Evolutionary conservation across 2,797 vertebrate species (phyloP).

Genomic region (Acridotheres tristis): DNA sequence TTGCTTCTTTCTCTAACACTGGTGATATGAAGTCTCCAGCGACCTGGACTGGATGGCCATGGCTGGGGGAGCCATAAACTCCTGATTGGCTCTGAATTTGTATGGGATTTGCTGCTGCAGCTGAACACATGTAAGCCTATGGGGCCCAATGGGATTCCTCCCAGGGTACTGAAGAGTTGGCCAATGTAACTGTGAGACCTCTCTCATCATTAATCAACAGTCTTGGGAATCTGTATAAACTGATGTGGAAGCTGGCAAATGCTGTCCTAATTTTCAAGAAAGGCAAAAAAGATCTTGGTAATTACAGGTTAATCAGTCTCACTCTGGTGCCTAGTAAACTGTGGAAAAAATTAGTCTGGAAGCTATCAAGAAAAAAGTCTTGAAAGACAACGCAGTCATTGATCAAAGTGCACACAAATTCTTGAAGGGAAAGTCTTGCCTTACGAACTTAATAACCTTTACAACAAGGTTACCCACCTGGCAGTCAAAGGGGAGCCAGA

Average conservation of each 20-base stretch:
- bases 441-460: neutral
- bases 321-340: neutral
- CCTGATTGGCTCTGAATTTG: neutral
- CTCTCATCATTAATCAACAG: neutral
- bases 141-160: neutral
- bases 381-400: accelerated
- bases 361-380: neutral
- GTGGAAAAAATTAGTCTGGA: neutral
- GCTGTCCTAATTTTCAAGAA: neutral
- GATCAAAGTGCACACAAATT: accelerated
- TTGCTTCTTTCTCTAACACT: neutral
- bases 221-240: neutral
- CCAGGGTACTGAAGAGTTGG: neutral
- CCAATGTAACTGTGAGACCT: neutral
- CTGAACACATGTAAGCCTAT: accelerated
- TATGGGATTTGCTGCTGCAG: neutral
- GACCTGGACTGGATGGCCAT: neutral
- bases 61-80: neutral
- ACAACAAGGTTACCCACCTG: neutral
- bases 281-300: neutral
- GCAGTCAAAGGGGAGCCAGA: neutral
- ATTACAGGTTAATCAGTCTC: neutral
- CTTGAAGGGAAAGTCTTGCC: neutral
- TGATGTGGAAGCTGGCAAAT: neutral
- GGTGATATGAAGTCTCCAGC: accelerated